These are phyloP conservation scores for Syndactyla subalaris DNA, from an alignment of 2,797 vertebrate species.

Conservation along the genomic window DNA sequence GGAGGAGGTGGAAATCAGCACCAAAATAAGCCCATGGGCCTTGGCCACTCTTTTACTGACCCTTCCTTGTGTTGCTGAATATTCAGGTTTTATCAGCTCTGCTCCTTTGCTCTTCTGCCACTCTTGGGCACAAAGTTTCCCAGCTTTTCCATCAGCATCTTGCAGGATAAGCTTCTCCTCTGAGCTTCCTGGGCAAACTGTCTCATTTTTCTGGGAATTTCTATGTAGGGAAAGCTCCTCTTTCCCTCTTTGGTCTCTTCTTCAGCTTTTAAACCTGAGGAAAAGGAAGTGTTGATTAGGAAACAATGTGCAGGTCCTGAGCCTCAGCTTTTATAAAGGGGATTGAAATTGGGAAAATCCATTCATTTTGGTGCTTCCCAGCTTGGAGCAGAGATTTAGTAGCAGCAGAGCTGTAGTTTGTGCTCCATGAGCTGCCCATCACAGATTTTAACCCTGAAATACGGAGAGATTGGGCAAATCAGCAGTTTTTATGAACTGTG, in stretches of 20 bases:
- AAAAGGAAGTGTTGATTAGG: not conserved
- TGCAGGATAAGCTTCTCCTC: not conserved
- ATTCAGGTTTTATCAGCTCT: not conserved
- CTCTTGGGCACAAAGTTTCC: not conserved
- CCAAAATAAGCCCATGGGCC: not conserved
- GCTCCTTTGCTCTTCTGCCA: not conserved
- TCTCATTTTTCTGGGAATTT: not conserved
- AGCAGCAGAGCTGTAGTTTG: not conserved
- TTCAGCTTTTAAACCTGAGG: not conserved
- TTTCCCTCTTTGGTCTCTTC: not conserved
- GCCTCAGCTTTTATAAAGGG: not conserved
- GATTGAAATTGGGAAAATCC: not conserved
- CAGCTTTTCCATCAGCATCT: not conserved
- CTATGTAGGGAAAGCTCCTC: fast-evolving
- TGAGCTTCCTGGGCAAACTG: not conserved
- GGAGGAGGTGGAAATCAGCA: not conserved
- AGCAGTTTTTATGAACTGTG: not conserved
- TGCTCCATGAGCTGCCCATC: not conserved
- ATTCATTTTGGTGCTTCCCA: fast-evolving
- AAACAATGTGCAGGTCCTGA: not conserved
- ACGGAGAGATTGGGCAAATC: not conserved
- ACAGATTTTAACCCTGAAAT: fast-evolving
- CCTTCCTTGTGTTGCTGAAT: not conserved
- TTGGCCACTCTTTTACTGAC: fast-evolving
- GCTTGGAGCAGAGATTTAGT: not conserved